Conservation (phyloP, 2,888 invertebrate genomes). For the Linyphia triangularis region DNA sequence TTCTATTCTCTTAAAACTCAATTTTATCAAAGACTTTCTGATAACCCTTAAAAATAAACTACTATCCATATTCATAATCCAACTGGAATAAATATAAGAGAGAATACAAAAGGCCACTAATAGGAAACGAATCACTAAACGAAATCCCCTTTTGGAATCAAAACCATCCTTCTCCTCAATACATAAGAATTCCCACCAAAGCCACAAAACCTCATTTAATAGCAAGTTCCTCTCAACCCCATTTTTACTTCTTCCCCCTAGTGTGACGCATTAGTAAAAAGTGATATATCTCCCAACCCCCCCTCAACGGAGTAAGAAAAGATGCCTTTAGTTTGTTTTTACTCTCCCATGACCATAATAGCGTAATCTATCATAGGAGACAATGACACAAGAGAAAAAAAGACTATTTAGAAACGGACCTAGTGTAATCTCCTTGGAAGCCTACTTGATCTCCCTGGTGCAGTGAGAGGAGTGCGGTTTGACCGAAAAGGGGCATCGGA, state of each 20-base stretch:
- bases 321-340: constrained; percentile 64
- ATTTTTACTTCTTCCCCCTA: background rate
- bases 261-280: constrained; percentile 61
- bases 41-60: too few relatives aligned
- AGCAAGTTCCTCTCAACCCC: constrained; percentile 28
- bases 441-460: constrained; percentile 63
- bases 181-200: constrained; percentile 16
- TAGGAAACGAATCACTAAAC: too few relatives aligned
- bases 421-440: constrained; percentile 63
- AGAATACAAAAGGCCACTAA: too few relatives aligned
- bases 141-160: too few relatives aligned
- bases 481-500: constrained; percentile 38
- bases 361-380: constrained; percentile 71
- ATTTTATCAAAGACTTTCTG: too few relatives aligned
- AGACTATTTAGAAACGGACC: constrained; percentile 69
- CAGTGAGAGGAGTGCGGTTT: constrained; percentile 67
- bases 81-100: too few relatives aligned
- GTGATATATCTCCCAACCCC: constrained; percentile 51
- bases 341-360: constrained; percentile 60
- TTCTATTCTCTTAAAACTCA: too few relatives aligned
- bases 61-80: too few relatives aligned
- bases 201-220: constrained; percentile 56
- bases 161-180: too few relatives aligned
- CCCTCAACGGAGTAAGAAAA: constrained; percentile 53
- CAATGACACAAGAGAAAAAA: constrained; percentile 71